Evolutionary conservation across 2,113 vertebrate genomes (phyloP).

Genomic region (Spea multiplicata): DNA sequence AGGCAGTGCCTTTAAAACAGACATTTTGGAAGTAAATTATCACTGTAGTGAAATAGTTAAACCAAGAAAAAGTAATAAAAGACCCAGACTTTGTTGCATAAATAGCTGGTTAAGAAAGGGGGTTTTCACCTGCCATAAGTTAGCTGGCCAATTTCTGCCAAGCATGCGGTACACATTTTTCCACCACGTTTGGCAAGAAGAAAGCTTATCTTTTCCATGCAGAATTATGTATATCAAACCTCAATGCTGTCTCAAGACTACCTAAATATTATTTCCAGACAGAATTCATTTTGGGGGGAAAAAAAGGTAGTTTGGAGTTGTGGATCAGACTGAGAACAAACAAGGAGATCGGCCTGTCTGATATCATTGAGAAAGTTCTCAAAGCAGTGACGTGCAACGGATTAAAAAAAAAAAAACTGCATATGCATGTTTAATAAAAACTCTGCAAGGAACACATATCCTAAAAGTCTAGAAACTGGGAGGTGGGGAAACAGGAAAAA

Average conservation of each 20-base stretch:
- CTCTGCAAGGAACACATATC: too few relatives aligned
- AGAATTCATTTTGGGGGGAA: slow-evolving; percentile 5
- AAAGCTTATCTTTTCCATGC: slow-evolving; percentile 42
- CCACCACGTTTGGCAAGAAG: slow-evolving; percentile 35
- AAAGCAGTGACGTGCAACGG: background rate
- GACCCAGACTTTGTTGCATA: slow-evolving; percentile 10
- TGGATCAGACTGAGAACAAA: slow-evolving; percentile 31
- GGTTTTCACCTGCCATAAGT: slow-evolving; percentile 40
- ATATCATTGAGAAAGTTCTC: slow-evolving; percentile 15
- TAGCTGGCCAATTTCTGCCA: slow-evolving; percentile 32
- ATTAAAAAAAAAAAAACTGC: background rate
- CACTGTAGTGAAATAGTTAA: slow-evolving; percentile 16
- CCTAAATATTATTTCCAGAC: slow-evolving; percentile 46
- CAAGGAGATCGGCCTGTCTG: slow-evolving; percentile 15
- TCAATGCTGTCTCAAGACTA: slow-evolving; percentile 33
- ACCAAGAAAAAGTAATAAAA: background rate
- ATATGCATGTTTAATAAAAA: too few relatives aligned
- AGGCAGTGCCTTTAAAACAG: too few relatives aligned
- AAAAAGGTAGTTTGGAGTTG: slow-evolving; percentile 12
- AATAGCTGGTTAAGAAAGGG: slow-evolving; percentile 20
- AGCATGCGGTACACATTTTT: slow-evolving; percentile 46
- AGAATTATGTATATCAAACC: slow-evolving; percentile 42
- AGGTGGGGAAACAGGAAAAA: too few relatives aligned
- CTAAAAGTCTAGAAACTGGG: too few relatives aligned
- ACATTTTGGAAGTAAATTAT: too few relatives aligned